Evolutionary conservation across 2,113 vertebrate species (phyloP).

Genomic region (Gobius niger): DNA sequence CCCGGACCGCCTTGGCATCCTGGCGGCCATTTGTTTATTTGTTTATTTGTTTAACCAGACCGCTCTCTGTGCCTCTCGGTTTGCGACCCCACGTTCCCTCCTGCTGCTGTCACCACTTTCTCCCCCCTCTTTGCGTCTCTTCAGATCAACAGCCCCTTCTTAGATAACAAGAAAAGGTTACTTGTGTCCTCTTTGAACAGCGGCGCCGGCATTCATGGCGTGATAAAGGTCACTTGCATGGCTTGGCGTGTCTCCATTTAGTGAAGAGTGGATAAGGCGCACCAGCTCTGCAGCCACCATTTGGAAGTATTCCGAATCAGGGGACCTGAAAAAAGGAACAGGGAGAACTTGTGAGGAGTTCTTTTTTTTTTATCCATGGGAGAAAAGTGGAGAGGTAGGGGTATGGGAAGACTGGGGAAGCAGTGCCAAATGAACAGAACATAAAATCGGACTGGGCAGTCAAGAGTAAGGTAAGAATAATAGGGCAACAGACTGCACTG

Average conservation of each 20-base stretch:
- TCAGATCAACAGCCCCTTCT: conserved; percentile 81
- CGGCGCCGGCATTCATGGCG: conserved; percentile 86
- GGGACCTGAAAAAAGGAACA: conserved; percentile 72
- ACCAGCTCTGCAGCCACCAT: conserved; percentile 76
- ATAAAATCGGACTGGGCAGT: conserved; percentile 28
- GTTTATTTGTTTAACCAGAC: conserved; percentile 38
- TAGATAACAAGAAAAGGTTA: conserved; percentile 84
- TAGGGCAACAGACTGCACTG: background rate
- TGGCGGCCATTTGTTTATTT: conserved; percentile 59
- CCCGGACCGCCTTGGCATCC: conserved; percentile 86
- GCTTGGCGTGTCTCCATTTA: conserved; percentile 79
- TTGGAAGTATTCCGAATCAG: conserved; percentile 75
- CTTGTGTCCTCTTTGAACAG: conserved; percentile 83
- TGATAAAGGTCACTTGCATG: conserved; percentile 84
- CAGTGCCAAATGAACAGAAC: conserved; percentile 27
- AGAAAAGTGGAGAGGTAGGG: conserved; percentile 34
- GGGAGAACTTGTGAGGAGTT: conserved; percentile 36
- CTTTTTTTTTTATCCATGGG: conserved; percentile 11
- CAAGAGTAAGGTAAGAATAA: background rate
- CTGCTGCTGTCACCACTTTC: conserved; percentile 10
- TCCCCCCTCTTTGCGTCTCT: conserved; percentile 17
- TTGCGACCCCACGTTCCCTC: conserved; percentile 1
- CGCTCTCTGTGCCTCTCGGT: conserved; percentile 25
- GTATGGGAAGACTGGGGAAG: conserved; percentile 4
- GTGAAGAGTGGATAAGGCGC: conserved; percentile 66